Conservation (phyloP, 2,113 vertebrate species). For the Ornithorhynchus anatinus region DNA sequence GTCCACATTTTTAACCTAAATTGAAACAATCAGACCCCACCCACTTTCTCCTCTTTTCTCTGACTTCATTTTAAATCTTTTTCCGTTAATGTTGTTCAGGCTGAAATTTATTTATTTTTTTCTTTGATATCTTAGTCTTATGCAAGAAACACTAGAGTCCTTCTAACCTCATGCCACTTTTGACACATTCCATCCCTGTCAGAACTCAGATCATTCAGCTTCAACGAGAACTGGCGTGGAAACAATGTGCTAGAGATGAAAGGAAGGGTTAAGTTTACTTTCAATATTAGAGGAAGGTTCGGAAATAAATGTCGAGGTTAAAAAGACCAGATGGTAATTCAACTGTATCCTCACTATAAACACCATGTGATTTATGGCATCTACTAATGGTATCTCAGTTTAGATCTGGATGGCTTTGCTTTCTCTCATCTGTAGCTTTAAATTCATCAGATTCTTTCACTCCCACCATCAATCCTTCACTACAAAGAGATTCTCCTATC, state of each 20-base stretch:
- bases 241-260: constrained; percentile 72
- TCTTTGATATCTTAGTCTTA: constrained; percentile 57
- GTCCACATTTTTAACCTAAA: constrained; percentile 27
- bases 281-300: constrained; percentile 73
- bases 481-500: constrained; percentile 80
- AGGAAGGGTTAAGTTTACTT: constrained; percentile 80
- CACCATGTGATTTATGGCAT: constrained; percentile 82
- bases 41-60: constrained; percentile 11
- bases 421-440: constrained; percentile 81
- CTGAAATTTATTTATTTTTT: constrained; percentile 63
- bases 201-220: constrained; percentile 61
- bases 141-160: constrained; percentile 42
- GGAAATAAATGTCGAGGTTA: constrained; percentile 85
- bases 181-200: constrained; percentile 62
- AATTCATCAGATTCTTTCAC: constrained; percentile 78
- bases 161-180: constrained; percentile 39
- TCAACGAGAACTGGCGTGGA: constrained; percentile 60
- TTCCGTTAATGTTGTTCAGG: constrained; percentile 55
- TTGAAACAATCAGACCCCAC: constrained; percentile 28
- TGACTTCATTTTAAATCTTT: constrained; percentile 56
- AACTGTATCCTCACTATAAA: constrained; percentile 82
- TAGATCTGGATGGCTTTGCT: constrained; percentile 78
- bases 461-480: constrained; percentile 83
- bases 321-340: constrained; percentile 88
- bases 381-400: constrained; percentile 84